These are phyloP conservation scores for Zaprionus tsacasi DNA, from an alignment of 1,140 invertebrate genomes.

Conservation along the genomic window DNA sequence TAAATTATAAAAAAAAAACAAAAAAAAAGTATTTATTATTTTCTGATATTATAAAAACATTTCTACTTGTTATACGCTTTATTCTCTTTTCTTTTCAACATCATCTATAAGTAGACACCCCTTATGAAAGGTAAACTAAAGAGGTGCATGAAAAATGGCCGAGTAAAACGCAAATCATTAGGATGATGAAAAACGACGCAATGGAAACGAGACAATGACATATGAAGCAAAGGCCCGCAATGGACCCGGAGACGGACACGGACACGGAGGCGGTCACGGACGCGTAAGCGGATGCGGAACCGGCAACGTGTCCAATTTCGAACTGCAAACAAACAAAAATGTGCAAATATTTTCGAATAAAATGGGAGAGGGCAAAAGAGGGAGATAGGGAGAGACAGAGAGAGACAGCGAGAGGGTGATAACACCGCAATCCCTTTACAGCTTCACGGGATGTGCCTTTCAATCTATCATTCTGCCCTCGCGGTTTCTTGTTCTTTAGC, in stretches of 20 bases:
- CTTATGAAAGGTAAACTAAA: conserved; percentile 29
- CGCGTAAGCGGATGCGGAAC: conserved; percentile 23
- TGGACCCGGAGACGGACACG: neutral
- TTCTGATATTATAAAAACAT: no score
- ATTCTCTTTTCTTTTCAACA: neutral
- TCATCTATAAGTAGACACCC: neutral
- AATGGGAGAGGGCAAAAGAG: neutral
- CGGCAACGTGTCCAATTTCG: conserved; percentile 71
- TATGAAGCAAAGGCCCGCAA: conserved; percentile 46
- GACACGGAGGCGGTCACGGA: neutral
- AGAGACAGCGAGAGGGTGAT: neutral
- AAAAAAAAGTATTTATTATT: no score
- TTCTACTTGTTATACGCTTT: neutral
- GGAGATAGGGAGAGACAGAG: neutral
- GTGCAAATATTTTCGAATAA: conserved; percentile 19
- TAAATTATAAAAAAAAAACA: no score
- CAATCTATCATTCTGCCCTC: conserved; percentile 78
- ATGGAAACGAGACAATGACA: conserved; percentile 66
- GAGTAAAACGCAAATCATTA: conserved; percentile 65
- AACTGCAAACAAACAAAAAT: conserved; percentile 47
- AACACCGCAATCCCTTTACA: conserved; percentile 4
- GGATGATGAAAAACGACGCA: conserved; percentile 52
- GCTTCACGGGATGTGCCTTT: conserved; percentile 38
- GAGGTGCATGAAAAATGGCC: conserved; percentile 50
- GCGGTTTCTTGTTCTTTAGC: conserved; percentile 27